phyloP scores from a whole-genome alignment of 2,113 vertebrate genomes.

The Euleptes europaea region DNA sequence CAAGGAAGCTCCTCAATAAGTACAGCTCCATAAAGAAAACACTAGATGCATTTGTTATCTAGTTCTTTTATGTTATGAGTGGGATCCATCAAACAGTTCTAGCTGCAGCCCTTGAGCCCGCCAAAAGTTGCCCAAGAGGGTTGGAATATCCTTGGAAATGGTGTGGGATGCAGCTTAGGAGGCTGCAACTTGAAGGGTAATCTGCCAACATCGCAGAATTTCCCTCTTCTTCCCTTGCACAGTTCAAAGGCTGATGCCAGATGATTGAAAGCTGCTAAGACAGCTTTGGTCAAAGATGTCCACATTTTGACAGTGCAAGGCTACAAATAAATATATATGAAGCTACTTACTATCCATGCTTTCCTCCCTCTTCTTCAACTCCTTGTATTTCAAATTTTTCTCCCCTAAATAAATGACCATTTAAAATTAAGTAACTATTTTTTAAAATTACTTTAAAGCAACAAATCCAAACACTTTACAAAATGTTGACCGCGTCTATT shows the following conservation, averaged over 20 bases:
- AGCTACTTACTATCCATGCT: slow-evolving; percentile 90
- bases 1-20: background rate
- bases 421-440: background rate
- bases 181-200: too few species aligned
- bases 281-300: background rate
- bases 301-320: background rate
- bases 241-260: background rate
- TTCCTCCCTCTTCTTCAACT: slow-evolving; percentile 91
- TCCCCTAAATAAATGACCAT: slow-evolving; percentile 79
- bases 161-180: too few species aligned
- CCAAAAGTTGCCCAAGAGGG: too few species aligned
- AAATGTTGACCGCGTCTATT: background rate
- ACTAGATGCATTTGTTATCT: background rate
- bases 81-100: too few species aligned
- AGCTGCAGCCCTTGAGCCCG: too few species aligned
- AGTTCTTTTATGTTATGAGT: background rate
- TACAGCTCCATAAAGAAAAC: accelerated
- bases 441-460: background rate
- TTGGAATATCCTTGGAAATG: too few species aligned
- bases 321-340: background rate
- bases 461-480: background rate
- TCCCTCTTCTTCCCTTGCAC: too few species aligned
- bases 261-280: background rate
- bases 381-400: slow-evolving; percentile 91
- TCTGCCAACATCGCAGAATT: too few species aligned